phyloP scores from a whole-genome alignment of 2,888 invertebrate species.

The Euplagia quadripunctaria region DNA sequence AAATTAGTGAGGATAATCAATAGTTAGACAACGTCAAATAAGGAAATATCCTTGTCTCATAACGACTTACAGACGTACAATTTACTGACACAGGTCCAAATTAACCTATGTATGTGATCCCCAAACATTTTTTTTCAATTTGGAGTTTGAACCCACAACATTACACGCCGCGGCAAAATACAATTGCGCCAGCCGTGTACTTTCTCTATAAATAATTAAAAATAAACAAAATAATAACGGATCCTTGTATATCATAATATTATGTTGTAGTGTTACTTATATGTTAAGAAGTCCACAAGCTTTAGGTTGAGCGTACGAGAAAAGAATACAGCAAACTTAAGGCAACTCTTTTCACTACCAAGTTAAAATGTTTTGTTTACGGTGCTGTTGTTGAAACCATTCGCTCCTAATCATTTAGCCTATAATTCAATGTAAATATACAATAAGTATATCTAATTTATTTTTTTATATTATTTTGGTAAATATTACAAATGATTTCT shows the following conservation, averaged over 20 bases:
- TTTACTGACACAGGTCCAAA: no score
- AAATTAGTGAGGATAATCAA: no score
- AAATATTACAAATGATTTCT: background rate
- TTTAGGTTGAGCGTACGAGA: background rate
- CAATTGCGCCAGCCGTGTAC: background rate
- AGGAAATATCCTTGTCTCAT: no score
- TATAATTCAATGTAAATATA: background rate
- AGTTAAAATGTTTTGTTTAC: background rate
- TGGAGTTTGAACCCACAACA: no score
- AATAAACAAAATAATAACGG: background rate
- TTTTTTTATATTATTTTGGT: background rate
- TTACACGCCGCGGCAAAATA: background rate
- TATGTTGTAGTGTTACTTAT: no score
- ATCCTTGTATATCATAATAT: background rate
- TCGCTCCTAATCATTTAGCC: background rate
- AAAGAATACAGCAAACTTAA: background rate
- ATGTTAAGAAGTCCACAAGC: background rate
- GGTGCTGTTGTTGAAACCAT: background rate
- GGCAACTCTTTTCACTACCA: background rate
- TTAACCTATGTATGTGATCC: no score
- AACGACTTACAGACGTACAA: no score
- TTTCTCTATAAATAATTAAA: background rate
- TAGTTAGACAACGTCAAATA: no score
- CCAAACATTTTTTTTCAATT: background rate
- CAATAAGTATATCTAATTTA: background rate